Evolutionary conservation across 2,797 vertebrate genomes (phyloP).

Genomic region (Argentina silus): DNA sequence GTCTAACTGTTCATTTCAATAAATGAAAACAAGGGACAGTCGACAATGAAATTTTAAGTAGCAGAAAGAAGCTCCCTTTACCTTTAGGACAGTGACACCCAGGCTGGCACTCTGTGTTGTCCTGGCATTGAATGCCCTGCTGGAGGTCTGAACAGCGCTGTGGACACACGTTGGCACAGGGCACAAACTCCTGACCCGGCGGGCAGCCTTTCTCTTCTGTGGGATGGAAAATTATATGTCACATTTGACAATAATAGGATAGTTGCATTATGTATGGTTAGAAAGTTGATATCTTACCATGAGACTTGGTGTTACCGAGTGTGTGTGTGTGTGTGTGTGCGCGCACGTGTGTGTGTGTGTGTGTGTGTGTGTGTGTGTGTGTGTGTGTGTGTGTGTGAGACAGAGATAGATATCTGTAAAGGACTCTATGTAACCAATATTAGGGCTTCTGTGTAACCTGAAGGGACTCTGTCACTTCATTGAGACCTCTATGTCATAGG

Average conservation of each 20-base stretch:
- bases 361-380: neutral
- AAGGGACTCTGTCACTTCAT: too few relatives aligned
- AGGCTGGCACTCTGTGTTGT: conserved; percentile 73
- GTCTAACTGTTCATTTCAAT: neutral
- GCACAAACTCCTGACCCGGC: conserved; percentile 72
- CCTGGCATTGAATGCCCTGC: conserved; percentile 83
- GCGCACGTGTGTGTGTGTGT: neutral
- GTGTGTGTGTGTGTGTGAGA: neutral
- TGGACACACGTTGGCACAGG: conserved; percentile 86
- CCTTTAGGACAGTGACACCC: conserved; percentile 86
- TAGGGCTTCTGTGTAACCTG: too few relatives aligned
- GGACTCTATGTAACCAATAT: too few relatives aligned
- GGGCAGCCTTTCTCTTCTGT: conserved; percentile 81
- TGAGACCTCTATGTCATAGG: too few relatives aligned
- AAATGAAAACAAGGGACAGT: neutral
- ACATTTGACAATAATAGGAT: too few relatives aligned
- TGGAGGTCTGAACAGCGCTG: conserved; percentile 87
- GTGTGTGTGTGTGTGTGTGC: neutral
- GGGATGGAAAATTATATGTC: neutral
- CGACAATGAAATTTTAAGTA: neutral
- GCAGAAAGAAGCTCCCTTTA: conserved; percentile 32
- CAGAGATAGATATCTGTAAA: neutral
- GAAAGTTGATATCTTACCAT: neutral
- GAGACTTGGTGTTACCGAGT: too few relatives aligned
- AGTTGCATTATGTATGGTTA: neutral